Evolutionary conservation across 2,113 vertebrate genomes (phyloP), one percentile per base, ranked within the genome.

Genomic region (Amia ocellicauda): DNA sequence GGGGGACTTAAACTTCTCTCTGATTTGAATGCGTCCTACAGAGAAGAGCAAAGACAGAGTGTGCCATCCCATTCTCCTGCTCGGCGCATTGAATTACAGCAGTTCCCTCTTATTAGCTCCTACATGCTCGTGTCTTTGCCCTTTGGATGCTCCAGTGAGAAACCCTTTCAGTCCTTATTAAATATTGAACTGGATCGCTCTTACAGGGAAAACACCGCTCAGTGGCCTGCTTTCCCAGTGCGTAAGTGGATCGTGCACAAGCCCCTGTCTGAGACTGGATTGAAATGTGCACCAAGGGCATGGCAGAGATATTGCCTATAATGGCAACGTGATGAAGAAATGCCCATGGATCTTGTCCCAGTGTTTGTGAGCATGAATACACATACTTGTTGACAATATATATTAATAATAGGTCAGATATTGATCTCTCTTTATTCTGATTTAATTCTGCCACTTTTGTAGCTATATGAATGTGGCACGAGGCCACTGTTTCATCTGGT

Each of bases 211-310:
- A 49, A 26, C 51, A 26, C 26, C 26, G 17, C 22, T 23, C 14
- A 3, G 41, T 43, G 42, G 49, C 53, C 53, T 58, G 63, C 54
- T 58, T 65, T 65, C 42, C 13, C 27, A 22, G 19, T 26, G 27
- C 17, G n/a, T n/a, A n/a, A n/a, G n/a, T n/a, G n/a, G n/a, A n/a
- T n/a, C n/a, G n/a, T n/a, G n/a, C n/a, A n/a, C n/a, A 24, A 28
- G 41, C 19, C 17, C 7, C 13, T 42, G 24, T 9, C 42, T 29
- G 7, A 29, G n/a, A 17, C 20, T 24, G 17, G 22, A 20, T 22
- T 20, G 5, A 36, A 10, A 36, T 10, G 11, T 10, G 11, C 11
- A 36, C 31, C 11, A 10, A 36, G 31, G n/a, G 11, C n/a, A 17
- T 36, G 28, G 27, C 7, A 28, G 20, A 9, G 4, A 2, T 9